Evolutionary conservation across 1,140 invertebrate genomes (phyloP).

Genomic region (Tenebrio molitor): DNA sequence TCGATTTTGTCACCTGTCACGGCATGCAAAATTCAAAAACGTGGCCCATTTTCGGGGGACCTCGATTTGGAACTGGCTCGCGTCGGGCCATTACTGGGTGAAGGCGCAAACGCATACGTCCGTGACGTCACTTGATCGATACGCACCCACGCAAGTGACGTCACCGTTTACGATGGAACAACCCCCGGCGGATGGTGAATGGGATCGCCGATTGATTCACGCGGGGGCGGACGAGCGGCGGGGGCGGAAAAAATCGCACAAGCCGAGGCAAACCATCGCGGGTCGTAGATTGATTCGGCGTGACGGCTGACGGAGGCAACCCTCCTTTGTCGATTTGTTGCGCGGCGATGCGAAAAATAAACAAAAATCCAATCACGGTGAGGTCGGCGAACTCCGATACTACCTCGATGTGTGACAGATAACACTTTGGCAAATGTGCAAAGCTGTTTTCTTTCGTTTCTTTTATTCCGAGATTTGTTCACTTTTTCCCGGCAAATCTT

Average conservation of each 20-base stretch:
- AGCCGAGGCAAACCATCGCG: too few species aligned
- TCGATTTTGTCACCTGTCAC: constrained; percentile 7
- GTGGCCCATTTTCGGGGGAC: constrained; percentile 4
- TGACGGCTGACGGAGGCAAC: not conserved
- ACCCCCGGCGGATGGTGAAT: not conserved
- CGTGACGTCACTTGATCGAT: constrained; percentile 54
- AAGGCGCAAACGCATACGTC: constrained; percentile 35
- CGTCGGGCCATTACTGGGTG: constrained; percentile 1
- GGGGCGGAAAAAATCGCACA: too few species aligned
- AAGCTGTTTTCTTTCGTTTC: too few species aligned
- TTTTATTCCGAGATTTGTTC: too few species aligned
- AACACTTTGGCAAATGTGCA: too few species aligned
- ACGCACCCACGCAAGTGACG: constrained; percentile 50
- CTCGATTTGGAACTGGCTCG: constrained; percentile 32
- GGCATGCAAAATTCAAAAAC: constrained; percentile 14
- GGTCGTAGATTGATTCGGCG: too few species aligned
- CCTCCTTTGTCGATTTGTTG: not conserved
- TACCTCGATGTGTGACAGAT: constrained; percentile 1
- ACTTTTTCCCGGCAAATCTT: too few species aligned
- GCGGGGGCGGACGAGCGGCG: not conserved
- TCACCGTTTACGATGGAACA: constrained; percentile 47
- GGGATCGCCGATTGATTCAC: constrained; percentile 22
- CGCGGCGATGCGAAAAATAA: not conserved
- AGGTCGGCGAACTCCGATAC: constrained; percentile 14
- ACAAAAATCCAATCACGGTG: constrained; percentile 15